Evolutionary conservation across 2,797 vertebrate genomes (phyloP), one percentile per base, ranked within the genome.

Genomic region (Gadopsis bispinosus): DNA sequence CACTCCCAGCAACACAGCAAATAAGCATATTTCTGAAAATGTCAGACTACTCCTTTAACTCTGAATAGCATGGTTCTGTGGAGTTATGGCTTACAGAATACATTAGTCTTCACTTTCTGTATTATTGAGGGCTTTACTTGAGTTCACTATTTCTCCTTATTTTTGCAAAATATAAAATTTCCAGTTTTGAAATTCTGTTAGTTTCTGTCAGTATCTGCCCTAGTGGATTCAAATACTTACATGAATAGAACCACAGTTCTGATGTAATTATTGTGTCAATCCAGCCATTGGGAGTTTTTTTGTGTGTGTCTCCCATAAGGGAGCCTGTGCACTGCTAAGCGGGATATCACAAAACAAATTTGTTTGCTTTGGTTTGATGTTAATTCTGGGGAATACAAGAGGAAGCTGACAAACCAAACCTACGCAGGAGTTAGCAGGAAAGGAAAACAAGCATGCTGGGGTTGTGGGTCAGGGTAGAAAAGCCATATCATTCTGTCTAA

Each of bases 261-360:
- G 69, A 84, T 78, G 35, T 64, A 86, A 82, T 79, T 65, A 78
- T 69, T 62, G 62, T 84, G 76, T 90, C 78, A 85, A 61, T 83
- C 54, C 64, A 77, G 51, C 65, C 73, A 77, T 84, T 79, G 78
- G 35, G 63, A 68, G 53, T 43, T 17, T n/a, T 66, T 65, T 50
- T 11, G 9, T 39, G 37, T 67, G 56, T 71, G 56, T 80, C 62
- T 88, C 77, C 71, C 77, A 75, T 19, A 84, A 29, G 64, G 68
- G 43, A 61, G 65, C 58, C 14, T 68, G 31, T 58, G 56, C 33
- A 41, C 60, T 68, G 73, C 66, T 66, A 69, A 80, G 41, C 60
- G 64, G 53, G 58, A 68, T 62, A 73, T 78, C 54, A 61, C 70
- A 39, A 58, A 69, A 84, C 76, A 31, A 62, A 70, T 74, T 31